Conservation (phyloP, 2,888 invertebrate genomes). For the Synergus laeviventris region DNA sequence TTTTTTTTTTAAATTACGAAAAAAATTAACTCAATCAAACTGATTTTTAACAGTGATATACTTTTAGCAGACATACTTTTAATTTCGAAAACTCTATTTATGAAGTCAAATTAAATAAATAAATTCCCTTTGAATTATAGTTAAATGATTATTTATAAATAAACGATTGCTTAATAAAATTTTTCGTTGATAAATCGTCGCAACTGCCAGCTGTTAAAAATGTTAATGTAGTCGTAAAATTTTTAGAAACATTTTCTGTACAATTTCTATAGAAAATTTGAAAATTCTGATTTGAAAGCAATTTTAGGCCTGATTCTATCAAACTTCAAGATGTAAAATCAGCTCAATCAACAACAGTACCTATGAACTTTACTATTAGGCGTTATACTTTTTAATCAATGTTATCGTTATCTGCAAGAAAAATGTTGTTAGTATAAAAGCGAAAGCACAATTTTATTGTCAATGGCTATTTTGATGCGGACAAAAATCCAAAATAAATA, state of each 20-base stretch:
- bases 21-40: not conserved
- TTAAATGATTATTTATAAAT: constrained; percentile 1
- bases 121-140: not conserved
- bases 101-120: not conserved
- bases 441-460: not conserved
- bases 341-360: constrained; percentile 32
- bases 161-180: not conserved
- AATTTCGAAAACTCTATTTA: not conserved
- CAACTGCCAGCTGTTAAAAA: constrained; percentile 22
- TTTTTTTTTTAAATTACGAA: not conserved
- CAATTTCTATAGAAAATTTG: constrained; percentile 8
- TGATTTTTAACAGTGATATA: not conserved
- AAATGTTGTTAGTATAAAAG: not conserved
- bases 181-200: constrained; percentile 2
- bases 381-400: not conserved
- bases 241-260: not conserved
- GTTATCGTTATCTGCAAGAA: constrained; percentile 7
- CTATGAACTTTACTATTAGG: constrained; percentile 12
- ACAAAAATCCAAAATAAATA: not conserved
- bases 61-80: no score
- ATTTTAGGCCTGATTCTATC: not conserved
- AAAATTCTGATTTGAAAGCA: not conserved
- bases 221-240: constrained; percentile 24
- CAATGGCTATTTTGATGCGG: not conserved
- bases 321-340: not conserved